Evolutionary conservation across 1,140 invertebrate genomes (phyloP), one percentile per base, ranked within the genome.

Genomic region (Euura saliciscinereae): DNA sequence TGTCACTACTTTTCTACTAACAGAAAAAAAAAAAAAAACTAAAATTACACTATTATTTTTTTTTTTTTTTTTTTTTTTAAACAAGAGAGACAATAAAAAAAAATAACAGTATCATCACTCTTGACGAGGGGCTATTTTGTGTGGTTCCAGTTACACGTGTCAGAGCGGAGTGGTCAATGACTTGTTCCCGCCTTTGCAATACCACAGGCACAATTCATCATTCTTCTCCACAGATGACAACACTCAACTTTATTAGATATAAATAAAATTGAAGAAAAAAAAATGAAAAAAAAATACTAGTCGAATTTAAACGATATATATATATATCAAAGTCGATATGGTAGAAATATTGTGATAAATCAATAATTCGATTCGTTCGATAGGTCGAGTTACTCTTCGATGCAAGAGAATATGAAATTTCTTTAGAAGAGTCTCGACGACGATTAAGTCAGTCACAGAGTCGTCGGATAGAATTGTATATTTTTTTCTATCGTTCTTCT

Each of bases 111-210:
- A 28, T 28, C 1, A 28, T 28, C 28, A 28, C 28, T 76, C 68
- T 51, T 76, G 42, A 79, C 72, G 68, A 75, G 75, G 74, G 71
- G 78, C 78, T 83, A 87, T 78, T 87, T 87, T 88, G 82, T 88
- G 79, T 87, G 85, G 88, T 93, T 92, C 82, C 94, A 96, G 95
- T 91, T 97, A 97, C 91, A 90, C 93, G 89, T 93, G 94, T 91
- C 95, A 96, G 90, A 95, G 94, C 90, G 90, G 93, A 90, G 94
- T 94, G 88, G 94, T 96, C 89, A 94, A 96, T 93, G 95, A 96
- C 87, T 93, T 95, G 86, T 97, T 96, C 90, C 95, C 95, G 83
- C 91, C 91, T 84, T 84, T 92, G 84, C 88, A 59, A 59, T 59
- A 59, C 51, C 51, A 59, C 75, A 28, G 28, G 28, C 73, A 66